These are phyloP conservation scores for Heliocidaris erythrogramma DNA, from an alignment of 35 echinoderm and acorn worm species.

Conservation along the genomic window DNA sequence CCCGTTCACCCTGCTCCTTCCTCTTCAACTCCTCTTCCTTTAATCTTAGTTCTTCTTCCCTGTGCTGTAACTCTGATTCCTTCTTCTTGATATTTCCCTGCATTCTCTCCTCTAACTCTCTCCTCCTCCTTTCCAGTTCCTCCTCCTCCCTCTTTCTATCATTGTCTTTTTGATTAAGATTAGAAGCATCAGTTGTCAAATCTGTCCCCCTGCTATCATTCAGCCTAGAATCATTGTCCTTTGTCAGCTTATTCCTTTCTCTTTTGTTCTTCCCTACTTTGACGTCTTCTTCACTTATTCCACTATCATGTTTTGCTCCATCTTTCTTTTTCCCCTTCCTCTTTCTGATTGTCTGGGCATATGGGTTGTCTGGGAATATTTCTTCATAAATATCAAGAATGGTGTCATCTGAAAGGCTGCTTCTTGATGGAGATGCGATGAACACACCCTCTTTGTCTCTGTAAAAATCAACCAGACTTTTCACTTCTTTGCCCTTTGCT, in stretches of 20 bases:
- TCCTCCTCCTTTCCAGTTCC: slow-evolving; percentile 46
- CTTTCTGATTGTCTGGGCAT: slow-evolving; percentile 48
- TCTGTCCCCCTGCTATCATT: slow-evolving; percentile 47
- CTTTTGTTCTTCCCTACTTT: slow-evolving; percentile 45
- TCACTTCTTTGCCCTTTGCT: slow-evolving; percentile 82
- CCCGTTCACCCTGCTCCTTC: slow-evolving; percentile 39
- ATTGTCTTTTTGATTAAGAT: slow-evolving; percentile 4
- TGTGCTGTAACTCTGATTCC: slow-evolving; percentile 32
- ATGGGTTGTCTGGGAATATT: slow-evolving; percentile 67
- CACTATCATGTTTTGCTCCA: slow-evolving; percentile 77
- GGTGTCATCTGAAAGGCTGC: slow-evolving; percentile 62
- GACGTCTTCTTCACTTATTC: slow-evolving; percentile 72
- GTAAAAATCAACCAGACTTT: slow-evolving; percentile 87
- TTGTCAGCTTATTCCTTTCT: neutral
- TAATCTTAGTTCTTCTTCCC: slow-evolving; percentile 40
- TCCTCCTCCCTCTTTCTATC: slow-evolving; percentile 45
- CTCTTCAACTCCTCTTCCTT: slow-evolving; percentile 54
- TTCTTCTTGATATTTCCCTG: slow-evolving; percentile 44
- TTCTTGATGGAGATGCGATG: slow-evolving; percentile 73
- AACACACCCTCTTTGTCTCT: slow-evolving; percentile 77
- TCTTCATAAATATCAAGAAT: slow-evolving; percentile 79
- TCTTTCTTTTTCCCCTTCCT: slow-evolving; percentile 66
- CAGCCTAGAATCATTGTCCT: slow-evolving; percentile 44
- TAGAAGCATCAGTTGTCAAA: neutral
- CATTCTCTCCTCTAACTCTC: slow-evolving; percentile 38